Evolutionary conservation across 2,113 vertebrate genomes (phyloP), one percentile per base, ranked within the genome.

Genomic region (Poecile atricapillus): DNA sequence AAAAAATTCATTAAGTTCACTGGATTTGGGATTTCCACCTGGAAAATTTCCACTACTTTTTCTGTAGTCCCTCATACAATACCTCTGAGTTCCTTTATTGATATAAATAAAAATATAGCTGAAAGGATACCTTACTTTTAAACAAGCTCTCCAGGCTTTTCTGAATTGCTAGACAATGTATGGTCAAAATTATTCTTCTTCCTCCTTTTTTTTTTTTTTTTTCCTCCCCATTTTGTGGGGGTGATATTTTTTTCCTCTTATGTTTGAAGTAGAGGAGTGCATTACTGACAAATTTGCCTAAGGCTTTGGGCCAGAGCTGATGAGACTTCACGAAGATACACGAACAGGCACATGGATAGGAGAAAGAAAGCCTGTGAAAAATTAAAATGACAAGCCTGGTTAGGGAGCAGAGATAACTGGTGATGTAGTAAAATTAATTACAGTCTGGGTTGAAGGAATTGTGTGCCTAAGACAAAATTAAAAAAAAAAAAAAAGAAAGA

Each of bases 311-410:
- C 87, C 94, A 90, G 90, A 89, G 85, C 47, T 95, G 96, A 97
- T 97, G 95, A 97, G 95, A 94, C 95, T 97, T 96, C 83, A 62
- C 5, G 3, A 95, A 95, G 95, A 96, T 93, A 94, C 89, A 92
- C 87, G 76, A 96, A 93, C 56, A 93, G 94, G 89, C 96, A 82
- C 87, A 87, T 59, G 89, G 94, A 52, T 65, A 60, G 87, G 69
- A 91, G 91, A 97, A 92, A 95, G 89, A 94, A 95, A 97, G 90
- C 71, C 93, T 95, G 95, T 97, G 96, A 93, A 97, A 97, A 97
- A 97, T 97, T 97, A 94, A 97, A 97, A 97, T 97, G 97, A 97
- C 97, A 97, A 97, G 93, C 85, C 93, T 96, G 94, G 95, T 97
- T 96, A 97, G 88, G 90, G 85, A 95, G 68, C 63, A 80, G 91